Base-by-base conservation (phyloP, 1,140 invertebrate genomes). In the Fopius arisanus region DNA sequence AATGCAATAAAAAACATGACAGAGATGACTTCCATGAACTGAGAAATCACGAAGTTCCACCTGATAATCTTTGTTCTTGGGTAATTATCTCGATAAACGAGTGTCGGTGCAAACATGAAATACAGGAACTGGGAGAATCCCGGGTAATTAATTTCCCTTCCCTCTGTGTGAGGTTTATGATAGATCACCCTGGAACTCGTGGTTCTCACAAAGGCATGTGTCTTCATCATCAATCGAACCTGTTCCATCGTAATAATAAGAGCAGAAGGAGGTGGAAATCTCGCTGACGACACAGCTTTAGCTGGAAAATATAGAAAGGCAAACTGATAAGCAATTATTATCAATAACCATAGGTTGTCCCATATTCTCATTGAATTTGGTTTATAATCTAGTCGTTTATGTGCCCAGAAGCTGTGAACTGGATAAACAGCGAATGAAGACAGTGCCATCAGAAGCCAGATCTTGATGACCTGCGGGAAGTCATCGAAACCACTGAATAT, bases 61-160 rank as follows among this genome's bases (percentile, higher is more conserved):
- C 91, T 86, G 14, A 96, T 94, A 23, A 87, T 87, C 66, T 90
- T 88, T 1, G 92, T 94, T 79, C 94, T 92, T 43, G 96, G 96
- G 90, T 97, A 97, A 73, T 88, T 86, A 80, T 97, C 94, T 76
- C 93, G 91, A 84, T 97, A 97, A 23, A 98, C 84, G 0, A 97
- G 89, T 0, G 96, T 97, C 16, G 96, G 96, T 0, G 92, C 95
- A 84, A 97, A 97, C 23, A 97, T 84, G 81, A 96, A 97, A 81
- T 97, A 97, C 0, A 96, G 79, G 83, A 93, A 97, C 67, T 94
- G 92, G 0, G 90, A 91, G 80, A 96, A 93, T 43, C 90, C 88
- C 2, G 95, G 94, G 72, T 92, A 88, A 0, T 37, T 75, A 43
- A 77, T 83, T 70, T 19, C 14, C 23, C 29, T 71, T 29, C 67